Conservation (phyloP, 1,140 invertebrate genomes). For the Cotesia chilonis region DNA sequence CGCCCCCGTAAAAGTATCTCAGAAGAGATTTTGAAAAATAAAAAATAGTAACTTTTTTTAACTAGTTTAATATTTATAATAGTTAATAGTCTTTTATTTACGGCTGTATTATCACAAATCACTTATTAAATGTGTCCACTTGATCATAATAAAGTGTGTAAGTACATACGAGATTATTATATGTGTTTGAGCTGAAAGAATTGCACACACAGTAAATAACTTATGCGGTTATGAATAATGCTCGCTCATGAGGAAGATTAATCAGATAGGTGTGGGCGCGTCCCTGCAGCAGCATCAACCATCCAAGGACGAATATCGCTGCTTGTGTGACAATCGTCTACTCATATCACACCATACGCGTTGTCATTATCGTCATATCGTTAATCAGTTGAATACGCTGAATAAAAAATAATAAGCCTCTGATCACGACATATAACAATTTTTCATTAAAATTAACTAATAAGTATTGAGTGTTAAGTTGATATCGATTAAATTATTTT, state of each 20-base stretch:
- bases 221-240: constrained; percentile 48
- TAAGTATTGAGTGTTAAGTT: no score
- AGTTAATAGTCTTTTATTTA: constrained; percentile 1
- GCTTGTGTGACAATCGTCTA: constrained; percentile 21
- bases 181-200: neutral
- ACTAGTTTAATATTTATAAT: neutral
- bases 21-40: no score
- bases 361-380: no score
- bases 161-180: no score
- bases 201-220: constrained; percentile 6
- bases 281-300: neutral
- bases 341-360: neutral
- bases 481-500: no score
- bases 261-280: constrained; percentile 43
- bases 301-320: constrained; percentile 10
- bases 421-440: no score
- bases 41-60: no score
- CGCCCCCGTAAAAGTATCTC: no score
- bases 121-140: no score
- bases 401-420: neutral
- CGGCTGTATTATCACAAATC: neutral
- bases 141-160: no score
- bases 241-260: constrained; percentile 45
- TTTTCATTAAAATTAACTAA: no score
- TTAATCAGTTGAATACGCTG: no score